Evolutionary conservation across 2,888 invertebrate species (phyloP).

Genomic region (Lypha dubia): DNA sequence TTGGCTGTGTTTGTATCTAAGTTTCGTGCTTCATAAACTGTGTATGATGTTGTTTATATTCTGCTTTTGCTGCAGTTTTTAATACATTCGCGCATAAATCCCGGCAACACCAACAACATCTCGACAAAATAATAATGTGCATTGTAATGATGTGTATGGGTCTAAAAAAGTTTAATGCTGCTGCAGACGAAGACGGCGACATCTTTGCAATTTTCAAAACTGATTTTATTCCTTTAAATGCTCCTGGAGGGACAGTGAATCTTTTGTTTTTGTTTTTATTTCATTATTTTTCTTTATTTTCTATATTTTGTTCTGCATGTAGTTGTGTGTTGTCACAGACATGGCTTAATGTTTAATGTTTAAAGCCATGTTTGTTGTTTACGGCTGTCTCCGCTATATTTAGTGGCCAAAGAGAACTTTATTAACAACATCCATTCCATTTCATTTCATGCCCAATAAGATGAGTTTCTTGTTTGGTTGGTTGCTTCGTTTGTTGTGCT

Average conservation of each 20-base stretch:
- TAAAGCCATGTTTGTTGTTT: conserved; percentile 74
- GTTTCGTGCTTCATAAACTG: not conserved
- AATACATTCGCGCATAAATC: conserved; percentile 65
- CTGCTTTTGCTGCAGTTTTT: not conserved
- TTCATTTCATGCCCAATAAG: conserved; percentile 55
- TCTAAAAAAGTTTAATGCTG: not conserved
- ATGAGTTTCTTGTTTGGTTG: conserved; percentile 49
- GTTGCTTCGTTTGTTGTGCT: not conserved
- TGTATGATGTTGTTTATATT: not conserved
- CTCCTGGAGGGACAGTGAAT: conserved; percentile 54
- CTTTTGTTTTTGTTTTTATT: conserved; percentile 1
- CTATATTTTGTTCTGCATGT: conserved; percentile 39
- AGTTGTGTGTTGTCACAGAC: conserved; percentile 68
- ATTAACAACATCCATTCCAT: conserved; percentile 68
- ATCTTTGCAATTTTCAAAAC: conserved; percentile 51
- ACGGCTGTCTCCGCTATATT: conserved; percentile 73
- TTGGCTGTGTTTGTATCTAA: not conserved
- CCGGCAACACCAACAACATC: conserved; percentile 28
- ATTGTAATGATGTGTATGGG: conserved; percentile 53
- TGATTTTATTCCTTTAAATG: conserved; percentile 26
- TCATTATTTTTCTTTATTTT: conserved; percentile 30
- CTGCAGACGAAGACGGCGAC: conserved; percentile 47
- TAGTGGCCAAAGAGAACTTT: conserved; percentile 73
- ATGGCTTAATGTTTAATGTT: conserved; percentile 72
- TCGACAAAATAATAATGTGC: conserved; percentile 54